Conservation (phyloP, 2,797 vertebrate genomes). For the Cryptoblepharus egeriae region DNA sequence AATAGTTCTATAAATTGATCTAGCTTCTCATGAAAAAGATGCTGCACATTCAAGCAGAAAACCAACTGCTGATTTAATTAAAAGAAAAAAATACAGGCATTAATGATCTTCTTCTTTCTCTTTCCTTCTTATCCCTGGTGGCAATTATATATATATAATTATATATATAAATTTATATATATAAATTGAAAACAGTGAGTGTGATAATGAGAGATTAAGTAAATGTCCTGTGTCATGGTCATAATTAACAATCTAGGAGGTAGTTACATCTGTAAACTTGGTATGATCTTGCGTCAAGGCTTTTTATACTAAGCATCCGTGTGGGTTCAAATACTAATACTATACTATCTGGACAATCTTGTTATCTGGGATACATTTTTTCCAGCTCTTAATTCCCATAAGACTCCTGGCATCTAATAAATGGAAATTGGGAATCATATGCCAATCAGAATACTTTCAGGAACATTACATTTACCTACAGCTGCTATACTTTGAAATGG, state of each 20-base stretch:
- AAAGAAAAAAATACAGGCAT: constrained; percentile 41
- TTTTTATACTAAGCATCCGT: not conserved
- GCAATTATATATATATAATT: constrained; percentile 59
- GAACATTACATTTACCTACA: too few relatives aligned
- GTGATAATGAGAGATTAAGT: constrained; percentile 47
- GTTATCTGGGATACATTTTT: not conserved
- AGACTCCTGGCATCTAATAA: too few relatives aligned
- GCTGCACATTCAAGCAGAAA: not conserved
- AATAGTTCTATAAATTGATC: not conserved
- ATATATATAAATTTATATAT: constrained; percentile 62
- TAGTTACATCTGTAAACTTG: not conserved
- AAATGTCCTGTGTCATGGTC: constrained; percentile 46
- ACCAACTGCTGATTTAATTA: constrained; percentile 51
- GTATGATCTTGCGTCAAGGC: accelerated
- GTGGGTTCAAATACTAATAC: not conserved
- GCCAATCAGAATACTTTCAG: too few relatives aligned
- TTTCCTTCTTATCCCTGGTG: constrained; percentile 14
- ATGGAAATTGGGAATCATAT: too few relatives aligned
- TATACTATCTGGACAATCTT: not conserved
- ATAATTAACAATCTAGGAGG: constrained; percentile 57
- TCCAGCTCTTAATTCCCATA: not conserved
- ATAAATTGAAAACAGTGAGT: constrained; percentile 39
- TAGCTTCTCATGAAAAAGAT: constrained; percentile 33
- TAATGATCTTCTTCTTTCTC: constrained; percentile 22
- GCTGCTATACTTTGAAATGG: too few relatives aligned